These are phyloP conservation scores for Lichenostomus cassidix DNA, from an alignment of 2,113 vertebrate species.

Conservation along the genomic window DNA sequence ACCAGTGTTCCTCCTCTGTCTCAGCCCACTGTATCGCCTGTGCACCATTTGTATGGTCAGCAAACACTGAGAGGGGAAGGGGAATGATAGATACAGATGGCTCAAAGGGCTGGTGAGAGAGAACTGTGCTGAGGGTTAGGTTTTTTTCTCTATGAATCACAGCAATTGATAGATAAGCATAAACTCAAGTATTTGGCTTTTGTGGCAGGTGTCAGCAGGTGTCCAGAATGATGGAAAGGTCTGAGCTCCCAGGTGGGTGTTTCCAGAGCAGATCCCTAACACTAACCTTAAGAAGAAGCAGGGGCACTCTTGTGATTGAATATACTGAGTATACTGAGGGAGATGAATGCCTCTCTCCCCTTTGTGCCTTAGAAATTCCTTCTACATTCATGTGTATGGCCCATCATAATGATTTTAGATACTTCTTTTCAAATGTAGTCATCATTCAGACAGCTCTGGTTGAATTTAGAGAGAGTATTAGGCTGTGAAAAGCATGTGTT, in stretches of 20 bases:
- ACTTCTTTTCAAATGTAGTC: conserved; percentile 1
- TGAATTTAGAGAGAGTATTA: neutral
- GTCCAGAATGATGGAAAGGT: neutral
- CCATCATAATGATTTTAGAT: neutral
- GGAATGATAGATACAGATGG: neutral
- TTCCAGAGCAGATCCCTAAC: neutral
- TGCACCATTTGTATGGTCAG: neutral
- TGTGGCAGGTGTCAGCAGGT: neutral
- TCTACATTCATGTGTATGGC: neutral
- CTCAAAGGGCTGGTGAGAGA: neutral
- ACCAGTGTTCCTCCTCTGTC: neutral
- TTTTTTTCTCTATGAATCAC: neutral
- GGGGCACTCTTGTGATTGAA: neutral
- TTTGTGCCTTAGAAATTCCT: neutral
- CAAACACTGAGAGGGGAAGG: neutral
- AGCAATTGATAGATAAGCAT: neutral
- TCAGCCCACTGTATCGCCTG: neutral
- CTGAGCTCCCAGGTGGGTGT: neutral
- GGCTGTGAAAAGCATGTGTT: conserved; percentile 2
- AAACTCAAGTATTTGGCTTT: neutral
- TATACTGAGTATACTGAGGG: neutral
- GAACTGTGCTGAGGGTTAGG: neutral
- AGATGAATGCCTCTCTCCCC: neutral
- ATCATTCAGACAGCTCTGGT: neutral
- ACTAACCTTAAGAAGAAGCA: neutral